Evolutionary conservation across 2,888 invertebrate genomes (phyloP).

Genomic region (Lasioglossum lativentre): DNA sequence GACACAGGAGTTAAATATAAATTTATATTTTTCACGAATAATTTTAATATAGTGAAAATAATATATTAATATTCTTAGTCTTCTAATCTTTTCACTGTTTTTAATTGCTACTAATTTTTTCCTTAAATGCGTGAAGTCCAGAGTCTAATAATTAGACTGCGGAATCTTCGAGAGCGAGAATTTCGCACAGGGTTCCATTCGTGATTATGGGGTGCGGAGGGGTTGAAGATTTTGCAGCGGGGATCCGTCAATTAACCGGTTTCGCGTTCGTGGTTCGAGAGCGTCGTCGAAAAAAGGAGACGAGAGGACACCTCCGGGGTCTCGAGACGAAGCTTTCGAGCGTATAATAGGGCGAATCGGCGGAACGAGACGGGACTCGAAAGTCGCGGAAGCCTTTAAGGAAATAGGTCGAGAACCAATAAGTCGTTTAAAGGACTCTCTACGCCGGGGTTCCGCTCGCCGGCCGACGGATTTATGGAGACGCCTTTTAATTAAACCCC

Average conservation of each 20-base stretch:
- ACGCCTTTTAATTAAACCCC: slow-evolving; percentile 44
- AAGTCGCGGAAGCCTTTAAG: slow-evolving; percentile 53
- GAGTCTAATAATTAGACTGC: neutral
- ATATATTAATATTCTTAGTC: too few species aligned
- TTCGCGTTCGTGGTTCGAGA: slow-evolving; percentile 3
- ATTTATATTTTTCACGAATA: too few species aligned
- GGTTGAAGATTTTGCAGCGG: neutral
- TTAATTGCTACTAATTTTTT: too few species aligned
- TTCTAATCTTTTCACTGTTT: too few species aligned
- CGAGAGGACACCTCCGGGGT: slow-evolving; percentile 10
- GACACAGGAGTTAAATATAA: too few species aligned
- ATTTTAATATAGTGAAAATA: too few species aligned
- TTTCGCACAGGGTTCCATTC: neutral
- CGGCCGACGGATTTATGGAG: slow-evolving; percentile 39
- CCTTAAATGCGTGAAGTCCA: too few species aligned
- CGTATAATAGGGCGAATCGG: slow-evolving; percentile 50
- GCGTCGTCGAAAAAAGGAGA: neutral
- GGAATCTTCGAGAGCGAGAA: neutral
- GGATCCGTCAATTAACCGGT: slow-evolving; percentile 31
- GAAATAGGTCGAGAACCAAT: slow-evolving; percentile 64
- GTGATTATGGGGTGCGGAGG: neutral
- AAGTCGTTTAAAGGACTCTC: slow-evolving; percentile 62
- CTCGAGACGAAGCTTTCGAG: slow-evolving; percentile 24
- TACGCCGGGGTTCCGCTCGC: slow-evolving; percentile 32
- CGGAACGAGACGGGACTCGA: slow-evolving; percentile 38